phyloP scores from a whole-genome alignment of 2,797 vertebrate species.

The Phrynocephalus guinanensis region DNA sequence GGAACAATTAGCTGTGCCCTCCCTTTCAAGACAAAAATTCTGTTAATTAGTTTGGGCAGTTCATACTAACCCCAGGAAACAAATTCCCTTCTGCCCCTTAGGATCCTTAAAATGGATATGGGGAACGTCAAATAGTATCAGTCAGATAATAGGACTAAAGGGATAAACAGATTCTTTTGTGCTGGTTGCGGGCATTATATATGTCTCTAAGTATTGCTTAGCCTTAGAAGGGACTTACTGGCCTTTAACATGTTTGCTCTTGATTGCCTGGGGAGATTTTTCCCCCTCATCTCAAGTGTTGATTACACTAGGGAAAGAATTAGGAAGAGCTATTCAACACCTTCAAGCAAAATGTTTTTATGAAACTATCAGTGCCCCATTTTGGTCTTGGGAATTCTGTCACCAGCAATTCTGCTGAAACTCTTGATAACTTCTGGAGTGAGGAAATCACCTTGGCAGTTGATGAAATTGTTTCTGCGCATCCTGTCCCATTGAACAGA shows the following conservation, averaged over 20 bases:
- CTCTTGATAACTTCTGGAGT: not conserved
- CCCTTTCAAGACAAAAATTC: not conserved
- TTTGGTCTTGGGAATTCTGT: not conserved
- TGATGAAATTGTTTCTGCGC: not conserved
- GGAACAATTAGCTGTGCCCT: constrained; percentile 46
- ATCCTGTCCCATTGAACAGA: too few species aligned
- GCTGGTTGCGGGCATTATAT: constrained; percentile 33
- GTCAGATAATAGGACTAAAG: constrained; percentile 21
- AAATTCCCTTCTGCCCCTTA: not conserved
- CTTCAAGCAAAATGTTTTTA: constrained; percentile 32
- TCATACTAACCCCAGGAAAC: constrained; percentile 20
- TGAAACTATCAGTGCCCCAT: not conserved
- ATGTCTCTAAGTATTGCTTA: not conserved
- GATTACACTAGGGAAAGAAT: constrained; percentile 21
- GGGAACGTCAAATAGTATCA: constrained; percentile 24
- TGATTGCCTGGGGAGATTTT: not conserved
- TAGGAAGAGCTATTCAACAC: not conserved
- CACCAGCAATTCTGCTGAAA: not conserved
- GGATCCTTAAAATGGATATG: not conserved
- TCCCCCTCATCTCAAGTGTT: constrained; percentile 7
- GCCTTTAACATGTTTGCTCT: not conserved
- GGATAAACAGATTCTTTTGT: constrained; percentile 32
- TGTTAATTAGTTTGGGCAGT: constrained; percentile 29
- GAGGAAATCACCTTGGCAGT: not conserved
- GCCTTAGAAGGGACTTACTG: not conserved